These are phyloP conservation scores for Dreissena rostriformis DNA, from an alignment of 1,140 invertebrate genomes.

Conservation along the genomic window DNA sequence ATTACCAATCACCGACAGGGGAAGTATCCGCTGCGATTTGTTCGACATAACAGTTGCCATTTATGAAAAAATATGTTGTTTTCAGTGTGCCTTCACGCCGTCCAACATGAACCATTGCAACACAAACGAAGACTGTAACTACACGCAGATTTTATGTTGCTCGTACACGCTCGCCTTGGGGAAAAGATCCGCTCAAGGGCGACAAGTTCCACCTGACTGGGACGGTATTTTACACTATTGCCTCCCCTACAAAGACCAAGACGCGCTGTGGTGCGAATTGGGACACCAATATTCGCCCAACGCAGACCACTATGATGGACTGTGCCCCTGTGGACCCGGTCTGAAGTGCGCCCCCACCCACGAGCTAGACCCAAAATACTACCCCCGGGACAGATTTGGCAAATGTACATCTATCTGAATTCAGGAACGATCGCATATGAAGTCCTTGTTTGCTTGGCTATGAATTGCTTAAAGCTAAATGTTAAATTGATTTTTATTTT, in stretches of 20 bases:
- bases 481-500: no score
- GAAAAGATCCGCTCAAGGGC: conserved; percentile 33
- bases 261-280: conserved; percentile 67
- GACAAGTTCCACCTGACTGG: conserved; percentile 49
- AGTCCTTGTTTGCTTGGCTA: no score
- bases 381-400: conserved; percentile 66
- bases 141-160: conserved; percentile 61
- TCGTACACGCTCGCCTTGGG: conserved; percentile 69
- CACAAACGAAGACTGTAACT: conserved; percentile 24
- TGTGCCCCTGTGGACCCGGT: conserved; percentile 72
- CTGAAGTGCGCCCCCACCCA: conserved; percentile 62
- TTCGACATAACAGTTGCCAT: neutral
- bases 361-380: conserved; percentile 64
- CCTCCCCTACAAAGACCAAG: conserved; percentile 67
- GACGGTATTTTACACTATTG: conserved; percentile 70
- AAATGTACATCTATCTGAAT: conserved; percentile 59
- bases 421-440: no score
- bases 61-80: neutral
- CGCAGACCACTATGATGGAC: conserved; percentile 59
- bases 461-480: no score
- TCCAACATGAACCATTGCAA: conserved; percentile 32
- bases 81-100: neutral
- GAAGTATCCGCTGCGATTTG: no score
- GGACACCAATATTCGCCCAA: conserved; percentile 57
- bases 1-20: no score